Evolutionary conservation across 2,888 invertebrate species (phyloP), one percentile per base, ranked within the genome.

Genomic region (Melieria omissa): DNA sequence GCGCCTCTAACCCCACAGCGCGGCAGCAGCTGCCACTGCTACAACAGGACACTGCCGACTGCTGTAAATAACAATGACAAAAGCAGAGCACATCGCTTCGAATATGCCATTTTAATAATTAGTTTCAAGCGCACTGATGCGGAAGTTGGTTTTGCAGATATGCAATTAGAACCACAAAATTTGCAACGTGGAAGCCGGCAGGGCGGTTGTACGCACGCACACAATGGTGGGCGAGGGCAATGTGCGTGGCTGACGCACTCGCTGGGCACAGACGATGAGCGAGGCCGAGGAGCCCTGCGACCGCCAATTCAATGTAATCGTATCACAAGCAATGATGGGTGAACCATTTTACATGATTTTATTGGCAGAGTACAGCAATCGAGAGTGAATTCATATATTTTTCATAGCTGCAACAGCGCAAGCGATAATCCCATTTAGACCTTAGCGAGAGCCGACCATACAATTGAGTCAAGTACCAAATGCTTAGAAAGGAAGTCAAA

Each of bases 121-220:
- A 65, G 52, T 65, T 65, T 55, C 54, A 42, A 65, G 57, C 63
- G 63, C 63, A 70, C 10, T 70, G 63, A 55, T 57, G 69, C 46
- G 63, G 69, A 70, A 63, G 69, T 63, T 62, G 55, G 52, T 46
- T 70, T 63, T 68, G 54, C 57, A 47, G 58, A 66, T 58, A 58
- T 66, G 58, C 58, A 65, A 65, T 65, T 65, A 65, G 65, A 65
- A 65, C 65, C 65, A 55, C 65, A 65, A 65, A 65, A 65, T 65
- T 45, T 65, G 45, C 65, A 65, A 65, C 65, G 29, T 29, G 29
- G 29, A 3, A 29, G 29, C 29, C 29, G 29, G 29, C 29, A 3
- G 29, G 29, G 29, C 29, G 29, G 29, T 29, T 29, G 29, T 5
- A 52, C 52, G 14, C 6, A n/a, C 5, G 5, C 12, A 52, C 9